A percentile compares a stretch with the other conserved stretches of the same genome.
Conservation (phyloP, 2,113 vertebrate genomes). For the Etheostoma spectabile region DNA sequence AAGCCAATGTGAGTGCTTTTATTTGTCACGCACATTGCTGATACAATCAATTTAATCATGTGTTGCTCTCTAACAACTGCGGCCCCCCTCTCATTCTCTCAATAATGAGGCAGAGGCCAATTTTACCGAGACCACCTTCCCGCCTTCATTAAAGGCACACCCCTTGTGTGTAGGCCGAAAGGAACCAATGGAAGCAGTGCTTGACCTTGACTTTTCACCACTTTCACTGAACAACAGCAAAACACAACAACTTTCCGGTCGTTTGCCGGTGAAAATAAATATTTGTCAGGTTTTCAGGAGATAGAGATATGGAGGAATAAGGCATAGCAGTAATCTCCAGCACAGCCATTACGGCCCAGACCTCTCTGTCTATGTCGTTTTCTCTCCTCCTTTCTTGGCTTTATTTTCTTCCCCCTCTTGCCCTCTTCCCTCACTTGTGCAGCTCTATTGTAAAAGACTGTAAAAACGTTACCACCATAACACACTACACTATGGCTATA, state of each 20-base stretch:
- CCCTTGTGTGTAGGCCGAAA: slow-evolving; percentile 45
- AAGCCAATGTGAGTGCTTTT: slow-evolving; percentile 28
- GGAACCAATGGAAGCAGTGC: slow-evolving; percentile 29
- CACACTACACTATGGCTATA: slow-evolving; percentile 7
- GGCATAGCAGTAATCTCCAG: slow-evolving; percentile 25
- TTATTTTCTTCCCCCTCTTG: not conserved
- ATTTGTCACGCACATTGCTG: slow-evolving; percentile 37
- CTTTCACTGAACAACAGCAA: not conserved
- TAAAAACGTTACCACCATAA: slow-evolving; percentile 9
- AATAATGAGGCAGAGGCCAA: slow-evolving; percentile 67
- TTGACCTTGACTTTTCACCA: slow-evolving; percentile 50
- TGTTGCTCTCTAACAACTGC: slow-evolving; percentile 57
- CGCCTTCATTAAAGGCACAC: slow-evolving; percentile 51
- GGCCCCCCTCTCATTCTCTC: slow-evolving; percentile 69
- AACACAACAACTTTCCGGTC: not conserved
- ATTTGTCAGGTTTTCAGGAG: slow-evolving; percentile 44
- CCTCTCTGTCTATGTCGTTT: slow-evolving; percentile 28
- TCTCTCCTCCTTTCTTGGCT: slow-evolving; percentile 2
- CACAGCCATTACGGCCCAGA: slow-evolving; percentile 39
- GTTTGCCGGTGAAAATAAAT: slow-evolving; percentile 20
- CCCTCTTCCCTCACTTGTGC: not conserved
- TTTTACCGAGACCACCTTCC: slow-evolving; percentile 41
- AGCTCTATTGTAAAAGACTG: slow-evolving; percentile 27
- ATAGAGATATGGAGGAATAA: slow-evolving; percentile 56
- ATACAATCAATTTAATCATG: slow-evolving; percentile 66